phyloP scores from a whole-genome alignment of 2,888 invertebrate genomes.

The Drosophila vallismaia region DNA sequence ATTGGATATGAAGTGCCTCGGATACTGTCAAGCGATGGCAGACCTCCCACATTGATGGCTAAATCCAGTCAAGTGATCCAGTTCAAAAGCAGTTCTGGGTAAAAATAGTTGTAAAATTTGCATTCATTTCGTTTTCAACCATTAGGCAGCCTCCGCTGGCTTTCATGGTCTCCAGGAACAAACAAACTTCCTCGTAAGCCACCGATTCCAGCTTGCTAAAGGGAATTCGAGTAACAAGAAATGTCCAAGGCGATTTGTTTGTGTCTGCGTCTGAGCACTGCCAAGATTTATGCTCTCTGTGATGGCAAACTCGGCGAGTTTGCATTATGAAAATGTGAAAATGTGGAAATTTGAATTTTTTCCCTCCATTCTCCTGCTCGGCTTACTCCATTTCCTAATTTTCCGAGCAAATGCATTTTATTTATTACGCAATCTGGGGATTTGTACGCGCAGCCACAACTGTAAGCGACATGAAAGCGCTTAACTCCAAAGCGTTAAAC shows the following conservation, averaged over 20 bases:
- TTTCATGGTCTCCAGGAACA: slow-evolving; percentile 14
- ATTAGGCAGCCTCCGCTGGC: slow-evolving; percentile 12
- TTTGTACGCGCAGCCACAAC: slow-evolving; percentile 38
- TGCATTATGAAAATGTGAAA: slow-evolving; percentile 44
- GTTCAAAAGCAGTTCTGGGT: slow-evolving; percentile 11
- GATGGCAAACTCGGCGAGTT: slow-evolving; percentile 28
- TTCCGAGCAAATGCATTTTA: slow-evolving; percentile 73
- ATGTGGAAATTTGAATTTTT: slow-evolving; percentile 44
- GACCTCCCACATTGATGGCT: slow-evolving; percentile 9
- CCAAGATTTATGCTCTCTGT: slow-evolving; percentile 60
- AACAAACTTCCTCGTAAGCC: slow-evolving; percentile 35
- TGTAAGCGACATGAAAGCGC: slow-evolving; percentile 38
- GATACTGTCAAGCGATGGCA: slow-evolving; percentile 17
- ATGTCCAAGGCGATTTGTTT: slow-evolving; percentile 62
- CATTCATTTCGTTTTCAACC: slow-evolving; percentile 38
- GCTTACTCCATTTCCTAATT: slow-evolving; percentile 56
- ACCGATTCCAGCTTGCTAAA: slow-evolving; percentile 28
- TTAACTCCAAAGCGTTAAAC: slow-evolving; percentile 37
- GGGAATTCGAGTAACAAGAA: slow-evolving; percentile 36
- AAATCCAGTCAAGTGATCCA: slow-evolving; percentile 10
- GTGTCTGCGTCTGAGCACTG: slow-evolving; percentile 56
- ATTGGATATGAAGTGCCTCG: slow-evolving; percentile 46
- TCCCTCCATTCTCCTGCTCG: slow-evolving; percentile 16
- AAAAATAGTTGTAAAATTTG: slow-evolving; percentile 40
- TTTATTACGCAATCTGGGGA: slow-evolving; percentile 66